Conservation (phyloP, 2,113 vertebrate species). For the Seriola aureovittata region DNA sequence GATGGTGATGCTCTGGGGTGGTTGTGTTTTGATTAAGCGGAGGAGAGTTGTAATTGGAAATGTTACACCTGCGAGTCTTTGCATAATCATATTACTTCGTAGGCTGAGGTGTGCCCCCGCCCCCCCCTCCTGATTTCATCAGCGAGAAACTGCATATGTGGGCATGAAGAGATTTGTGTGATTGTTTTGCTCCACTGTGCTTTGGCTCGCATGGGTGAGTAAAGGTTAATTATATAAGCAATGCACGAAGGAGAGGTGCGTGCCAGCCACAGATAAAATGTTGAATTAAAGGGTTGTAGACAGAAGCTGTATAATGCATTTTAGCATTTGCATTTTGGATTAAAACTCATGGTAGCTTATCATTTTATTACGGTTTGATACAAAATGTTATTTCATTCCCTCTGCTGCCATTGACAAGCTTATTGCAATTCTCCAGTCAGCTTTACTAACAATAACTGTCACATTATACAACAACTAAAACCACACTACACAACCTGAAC, state of each 20-base stretch:
- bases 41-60: constrained; percentile 63
- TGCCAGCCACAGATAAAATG: constrained; percentile 32
- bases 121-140: constrained; percentile 34
- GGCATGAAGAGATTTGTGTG: constrained; percentile 34
- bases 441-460: constrained; percentile 60
- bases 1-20: constrained; percentile 39
- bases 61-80: constrained; percentile 60
- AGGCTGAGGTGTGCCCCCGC: constrained; percentile 23
- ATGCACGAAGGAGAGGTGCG: constrained; percentile 29
- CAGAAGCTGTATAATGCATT: not conserved
- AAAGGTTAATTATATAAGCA: constrained; percentile 66
- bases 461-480: constrained; percentile 57
- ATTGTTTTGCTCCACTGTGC: constrained; percentile 60
- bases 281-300: constrained; percentile 6
- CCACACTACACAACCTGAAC: constrained; percentile 58
- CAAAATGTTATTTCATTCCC: constrained; percentile 7
- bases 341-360: constrained; percentile 6
- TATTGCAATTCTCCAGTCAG: constrained; percentile 23
- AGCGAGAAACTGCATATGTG: constrained; percentile 32
- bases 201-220: constrained; percentile 16
- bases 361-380: constrained; percentile 19
- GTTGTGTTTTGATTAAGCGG: constrained; percentile 64
- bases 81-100: constrained; percentile 59
- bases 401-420: constrained; percentile 7
- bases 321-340: not conserved